Conservation (phyloP, 2,888 invertebrate genomes). For the Deilephila elpenor region DNA sequence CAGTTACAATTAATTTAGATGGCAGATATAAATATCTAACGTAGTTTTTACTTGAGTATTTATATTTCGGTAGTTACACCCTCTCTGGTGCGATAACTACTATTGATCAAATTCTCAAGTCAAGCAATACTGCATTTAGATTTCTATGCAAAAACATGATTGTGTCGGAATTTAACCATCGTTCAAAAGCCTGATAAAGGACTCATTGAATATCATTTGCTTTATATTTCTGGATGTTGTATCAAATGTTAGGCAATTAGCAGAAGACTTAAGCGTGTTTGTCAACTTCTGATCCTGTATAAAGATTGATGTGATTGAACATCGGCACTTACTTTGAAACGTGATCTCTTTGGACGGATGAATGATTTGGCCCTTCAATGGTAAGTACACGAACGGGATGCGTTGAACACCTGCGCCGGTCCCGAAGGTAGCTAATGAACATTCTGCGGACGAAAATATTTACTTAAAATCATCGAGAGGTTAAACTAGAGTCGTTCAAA, state of each 20-base stretch:
- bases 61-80: neutral
- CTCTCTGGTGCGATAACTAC: no score
- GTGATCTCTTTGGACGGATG: constrained; percentile 94
- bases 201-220: no score
- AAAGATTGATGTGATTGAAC: neutral
- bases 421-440: constrained; percentile 92
- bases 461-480: constrained; percentile 27
- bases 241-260: no score
- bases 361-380: constrained; percentile 93
- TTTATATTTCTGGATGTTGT: no score
- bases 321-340: constrained; percentile 87
- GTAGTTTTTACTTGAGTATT: neutral
- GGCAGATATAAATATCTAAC: neutral
- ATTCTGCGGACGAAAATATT: constrained; percentile 85
- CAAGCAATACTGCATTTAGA: no score
- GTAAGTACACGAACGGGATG: constrained; percentile 94
- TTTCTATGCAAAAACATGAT: neutral
- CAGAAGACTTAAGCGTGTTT: no score
- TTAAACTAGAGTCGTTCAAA: neutral
- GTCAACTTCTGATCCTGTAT: neutral
- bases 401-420: constrained; percentile 88
- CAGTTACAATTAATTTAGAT: constrained; percentile 6
- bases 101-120: neutral
- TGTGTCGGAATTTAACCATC: neutral
- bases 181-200: no score